Evolutionary conservation across 2,888 invertebrate species (phyloP).

Genomic region (Zele albiditarsus): DNA sequence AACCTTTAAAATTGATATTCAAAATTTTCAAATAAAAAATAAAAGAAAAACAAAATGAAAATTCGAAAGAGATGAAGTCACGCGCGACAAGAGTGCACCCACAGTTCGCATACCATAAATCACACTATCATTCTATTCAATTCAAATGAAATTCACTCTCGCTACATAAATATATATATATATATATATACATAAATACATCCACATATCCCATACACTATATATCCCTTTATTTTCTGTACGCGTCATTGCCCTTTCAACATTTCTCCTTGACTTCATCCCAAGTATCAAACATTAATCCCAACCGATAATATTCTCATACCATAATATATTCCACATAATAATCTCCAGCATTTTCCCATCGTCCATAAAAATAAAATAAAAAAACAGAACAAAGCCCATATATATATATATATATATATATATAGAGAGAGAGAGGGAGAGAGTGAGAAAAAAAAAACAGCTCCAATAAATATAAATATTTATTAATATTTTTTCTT

Average conservation of each 20-base stretch:
- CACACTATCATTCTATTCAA: constrained; percentile 65
- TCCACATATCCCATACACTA: background rate
- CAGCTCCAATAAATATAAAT: background rate
- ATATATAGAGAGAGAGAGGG: no score
- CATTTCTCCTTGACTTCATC: constrained; percentile 21
- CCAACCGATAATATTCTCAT: background rate
- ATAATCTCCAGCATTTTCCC: background rate
- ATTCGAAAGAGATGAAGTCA: constrained; percentile 53
- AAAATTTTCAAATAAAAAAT: background rate
- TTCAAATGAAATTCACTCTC: constrained; percentile 64
- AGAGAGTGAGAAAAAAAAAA: no score
- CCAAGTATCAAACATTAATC: constrained; percentile 17
- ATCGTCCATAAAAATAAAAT: background rate
- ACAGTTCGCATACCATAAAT: constrained; percentile 60
- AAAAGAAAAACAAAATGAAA: constrained; percentile 33
- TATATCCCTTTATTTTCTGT: constrained; percentile 15
- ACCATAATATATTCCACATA: background rate
- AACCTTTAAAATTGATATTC: no score
- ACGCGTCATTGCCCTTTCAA: constrained; percentile 9
- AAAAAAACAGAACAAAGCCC: background rate
- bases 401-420: background rate
- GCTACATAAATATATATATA: constrained; percentile 8
- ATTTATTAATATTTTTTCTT: background rate
- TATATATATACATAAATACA: no score
- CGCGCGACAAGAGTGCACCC: constrained; percentile 43